These are phyloP conservation scores for Microctenopoma lineatum DNA, from an alignment of 2,797 vertebrate species.

Conservation along the genomic window DNA sequence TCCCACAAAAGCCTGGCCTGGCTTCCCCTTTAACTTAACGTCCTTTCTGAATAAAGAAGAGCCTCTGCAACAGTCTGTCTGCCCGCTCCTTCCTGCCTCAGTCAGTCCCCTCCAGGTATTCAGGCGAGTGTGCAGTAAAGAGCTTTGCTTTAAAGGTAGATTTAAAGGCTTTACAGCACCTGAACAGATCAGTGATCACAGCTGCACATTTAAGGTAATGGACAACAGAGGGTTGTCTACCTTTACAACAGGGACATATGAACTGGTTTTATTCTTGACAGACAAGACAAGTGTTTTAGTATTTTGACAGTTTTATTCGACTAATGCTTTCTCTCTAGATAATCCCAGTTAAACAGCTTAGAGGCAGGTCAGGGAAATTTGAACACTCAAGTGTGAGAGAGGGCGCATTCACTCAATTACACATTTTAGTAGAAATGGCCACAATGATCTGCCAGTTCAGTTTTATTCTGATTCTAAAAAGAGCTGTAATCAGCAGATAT, in stretches of 20 bases:
- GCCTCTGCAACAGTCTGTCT: slow-evolving; percentile 22
- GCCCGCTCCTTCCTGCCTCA: slow-evolving; percentile 27
- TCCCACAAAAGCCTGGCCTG: slow-evolving; percentile 35
- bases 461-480: slow-evolving; percentile 34
- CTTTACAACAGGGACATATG: neutral
- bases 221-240: neutral
- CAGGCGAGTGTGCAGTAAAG: slow-evolving; percentile 28
- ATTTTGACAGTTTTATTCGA: slow-evolving; percentile 61
- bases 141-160: slow-evolving; percentile 14
- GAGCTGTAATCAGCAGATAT: neutral
- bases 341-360: slow-evolving; percentile 72
- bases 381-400: slow-evolving; percentile 44
- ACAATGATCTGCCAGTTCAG: slow-evolving; percentile 37
- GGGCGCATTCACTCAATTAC: slow-evolving; percentile 24
- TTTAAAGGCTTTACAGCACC: slow-evolving; percentile 3
- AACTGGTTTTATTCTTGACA: slow-evolving; percentile 14
- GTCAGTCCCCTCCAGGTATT: slow-evolving; percentile 14
- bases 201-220: slow-evolving; percentile 1
- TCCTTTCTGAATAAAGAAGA: slow-evolving; percentile 45
- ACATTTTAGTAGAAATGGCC: slow-evolving; percentile 9
- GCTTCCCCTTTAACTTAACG: slow-evolving; percentile 46
- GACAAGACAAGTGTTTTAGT: slow-evolving; percentile 35
- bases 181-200: slow-evolving; percentile 8
- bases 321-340: slow-evolving; percentile 62
- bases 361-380: slow-evolving; percentile 48